Evolutionary conservation across 2,888 invertebrate genomes (phyloP), one percentile per base, ranked within the genome.

Genomic region (Amblyjoppa fuscipennis): DNA sequence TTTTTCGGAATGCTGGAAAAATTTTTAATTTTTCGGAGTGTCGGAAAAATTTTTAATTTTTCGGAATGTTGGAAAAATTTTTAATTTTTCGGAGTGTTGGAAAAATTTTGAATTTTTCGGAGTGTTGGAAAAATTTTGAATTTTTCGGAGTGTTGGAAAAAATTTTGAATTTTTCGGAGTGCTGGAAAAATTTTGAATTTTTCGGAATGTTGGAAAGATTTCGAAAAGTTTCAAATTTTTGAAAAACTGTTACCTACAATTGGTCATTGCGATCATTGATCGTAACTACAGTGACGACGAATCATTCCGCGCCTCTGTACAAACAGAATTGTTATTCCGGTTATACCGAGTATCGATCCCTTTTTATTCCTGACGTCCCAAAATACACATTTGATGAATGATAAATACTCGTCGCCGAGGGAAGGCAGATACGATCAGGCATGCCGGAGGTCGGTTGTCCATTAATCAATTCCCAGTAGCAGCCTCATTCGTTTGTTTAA

Each of bases 261-360:
- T 16, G 45, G 45, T 16, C 3, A 49, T 49, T 49, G 4, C 4
- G 3, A 4, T 20, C 20, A 20, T 20, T 20, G 20, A 20, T 20
- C 20, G 45, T 16, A 49, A 3, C 64, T 34, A 64, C 16, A 64
- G 64, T 16, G 16, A 64, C 16, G 11, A 16, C n/a, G 41, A 25
- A 20, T 49, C 28, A 70, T 75, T 64, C 69, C 70, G 31, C 78
- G 53, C 69, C 75, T 69, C 56, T 78, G 81, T 74, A 81, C 81
- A 71, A 78, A 86, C 78, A 77, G 51, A 83, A 81, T 83, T 78
- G 81, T 81, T 77, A 71, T 78, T 70, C 68, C 16, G 41, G 64
- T 38, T 51, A 45, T 20, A 80, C 69, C 38, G 66, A 34, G 11
- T 83, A 81, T 78, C 68, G 81, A 75, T 84, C 56, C 45, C 53